phyloP scores from a whole-genome alignment of 2,888 invertebrate genomes.

The Macaria notata region DNA sequence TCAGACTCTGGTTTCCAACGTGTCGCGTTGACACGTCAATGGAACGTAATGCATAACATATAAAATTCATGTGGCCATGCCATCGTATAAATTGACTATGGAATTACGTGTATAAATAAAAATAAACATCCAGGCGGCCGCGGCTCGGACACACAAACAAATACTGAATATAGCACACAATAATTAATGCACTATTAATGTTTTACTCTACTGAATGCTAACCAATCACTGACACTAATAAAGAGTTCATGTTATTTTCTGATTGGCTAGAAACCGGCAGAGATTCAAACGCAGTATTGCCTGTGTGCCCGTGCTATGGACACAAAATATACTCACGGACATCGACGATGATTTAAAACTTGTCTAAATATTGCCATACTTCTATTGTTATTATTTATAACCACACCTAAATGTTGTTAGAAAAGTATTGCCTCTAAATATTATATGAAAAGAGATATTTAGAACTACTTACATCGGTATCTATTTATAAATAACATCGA shows the following conservation, averaged over 20 bases:
- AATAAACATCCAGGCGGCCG: slow-evolving; percentile 34
- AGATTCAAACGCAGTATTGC: no score
- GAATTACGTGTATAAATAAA: slow-evolving; percentile 62
- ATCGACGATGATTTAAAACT: slow-evolving; percentile 57
- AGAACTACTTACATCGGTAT: slow-evolving; percentile 69
- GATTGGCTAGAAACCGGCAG: no score
- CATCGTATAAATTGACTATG: slow-evolving; percentile 53
- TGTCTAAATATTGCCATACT: slow-evolving; percentile 70
- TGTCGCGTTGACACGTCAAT: slow-evolving; percentile 68
- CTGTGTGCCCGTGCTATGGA: no score
- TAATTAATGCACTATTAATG: no score
- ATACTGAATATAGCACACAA: no score
- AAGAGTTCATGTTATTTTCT: no score
- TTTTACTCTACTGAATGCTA: no score
- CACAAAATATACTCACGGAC: slow-evolving; percentile 49
- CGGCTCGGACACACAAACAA: no score
- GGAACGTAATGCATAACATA: slow-evolving; percentile 63
- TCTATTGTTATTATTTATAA: slow-evolving; percentile 70
- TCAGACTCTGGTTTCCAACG: slow-evolving; percentile 65
- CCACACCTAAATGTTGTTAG: slow-evolving; percentile 77
- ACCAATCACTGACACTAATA: no score
- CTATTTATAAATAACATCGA: slow-evolving; percentile 58
- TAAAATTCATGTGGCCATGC: slow-evolving; percentile 63
- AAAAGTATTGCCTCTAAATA: slow-evolving; percentile 80
- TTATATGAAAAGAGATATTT: slow-evolving; percentile 69